Conservation (phyloP, 2,888 invertebrate genomes). For the Nemotelus pantherinus region DNA sequence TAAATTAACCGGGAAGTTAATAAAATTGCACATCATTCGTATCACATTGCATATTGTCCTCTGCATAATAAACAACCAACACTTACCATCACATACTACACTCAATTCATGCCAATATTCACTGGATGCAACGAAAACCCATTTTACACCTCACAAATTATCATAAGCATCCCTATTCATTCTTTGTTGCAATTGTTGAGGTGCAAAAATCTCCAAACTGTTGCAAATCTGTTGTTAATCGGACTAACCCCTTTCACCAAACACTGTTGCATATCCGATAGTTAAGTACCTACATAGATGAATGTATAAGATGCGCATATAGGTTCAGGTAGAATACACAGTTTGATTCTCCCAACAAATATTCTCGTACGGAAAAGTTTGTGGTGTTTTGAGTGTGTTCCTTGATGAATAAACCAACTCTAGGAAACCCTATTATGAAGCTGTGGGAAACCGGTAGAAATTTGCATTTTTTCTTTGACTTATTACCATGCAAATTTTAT, state of each 20-base stretch:
- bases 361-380: constrained; percentile 7
- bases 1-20: constrained; percentile 35
- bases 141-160: constrained; percentile 50
- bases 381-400: constrained; percentile 18
- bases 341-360: background rate
- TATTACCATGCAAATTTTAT: constrained; percentile 43
- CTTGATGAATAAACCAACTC: constrained; percentile 14
- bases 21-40: constrained; percentile 23
- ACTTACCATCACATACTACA: background rate
- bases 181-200: constrained; percentile 19
- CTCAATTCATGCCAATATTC: constrained; percentile 11
- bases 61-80: constrained; percentile 24
- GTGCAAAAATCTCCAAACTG: constrained; percentile 41
- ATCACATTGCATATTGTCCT: constrained; percentile 4
- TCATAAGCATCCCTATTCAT: constrained; percentile 42
- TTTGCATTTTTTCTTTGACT: constrained; percentile 40
- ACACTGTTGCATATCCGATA: background rate
- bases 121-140: constrained; percentile 46
- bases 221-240: constrained; percentile 42
- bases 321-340: constrained; percentile 26
- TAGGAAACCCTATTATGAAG: constrained; percentile 23
- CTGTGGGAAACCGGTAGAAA: constrained; percentile 39
- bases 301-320: background rate
- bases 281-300: background rate
- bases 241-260: constrained; percentile 15